A percentile compares a stretch with the other conserved stretches of the same genome.
phyloP scores from a whole-genome alignment of 2,888 invertebrate species.

The Osedax fenrisi region DNA sequence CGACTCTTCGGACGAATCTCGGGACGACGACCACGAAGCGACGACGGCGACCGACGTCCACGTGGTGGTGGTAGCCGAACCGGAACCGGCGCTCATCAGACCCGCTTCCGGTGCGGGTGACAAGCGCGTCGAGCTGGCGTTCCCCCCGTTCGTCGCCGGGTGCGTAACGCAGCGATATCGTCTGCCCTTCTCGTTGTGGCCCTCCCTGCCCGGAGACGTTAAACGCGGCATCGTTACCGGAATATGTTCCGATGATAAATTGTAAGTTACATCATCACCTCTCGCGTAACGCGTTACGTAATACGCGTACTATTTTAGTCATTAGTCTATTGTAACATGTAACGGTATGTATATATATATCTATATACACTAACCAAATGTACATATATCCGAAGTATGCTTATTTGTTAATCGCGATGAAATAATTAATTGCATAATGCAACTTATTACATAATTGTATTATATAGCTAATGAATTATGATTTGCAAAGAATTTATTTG shows the following conservation, averaged over 20 bases:
- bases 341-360: too few species aligned
- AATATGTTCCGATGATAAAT: neutral
- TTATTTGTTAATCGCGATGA: too few species aligned
- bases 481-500: too few species aligned
- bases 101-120: neutral
- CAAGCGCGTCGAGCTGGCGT: neutral
- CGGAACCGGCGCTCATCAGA: neutral
- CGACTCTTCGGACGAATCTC: conserved; percentile 57
- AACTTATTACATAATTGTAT: too few species aligned
- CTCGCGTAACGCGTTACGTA: too few species aligned
- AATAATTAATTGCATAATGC: too few species aligned
- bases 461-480: too few species aligned
- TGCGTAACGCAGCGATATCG: neutral
- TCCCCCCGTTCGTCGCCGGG: neutral
- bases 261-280: too few species aligned
- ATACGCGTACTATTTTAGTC: too few species aligned
- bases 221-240: neutral
- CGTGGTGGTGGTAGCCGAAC: neutral
- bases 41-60: conserved; percentile 8
- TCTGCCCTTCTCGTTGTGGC: neutral
- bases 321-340: too few species aligned
- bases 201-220: neutral
- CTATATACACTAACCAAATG: too few species aligned
- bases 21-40: conserved; percentile 24
- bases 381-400: too few species aligned